A percentile compares a stretch with the other conserved stretches of the same genome.
These are phyloP conservation scores for Caerostris extrusa DNA, from an alignment of 1,140 invertebrate genomes.

Conservation along the genomic window DNA sequence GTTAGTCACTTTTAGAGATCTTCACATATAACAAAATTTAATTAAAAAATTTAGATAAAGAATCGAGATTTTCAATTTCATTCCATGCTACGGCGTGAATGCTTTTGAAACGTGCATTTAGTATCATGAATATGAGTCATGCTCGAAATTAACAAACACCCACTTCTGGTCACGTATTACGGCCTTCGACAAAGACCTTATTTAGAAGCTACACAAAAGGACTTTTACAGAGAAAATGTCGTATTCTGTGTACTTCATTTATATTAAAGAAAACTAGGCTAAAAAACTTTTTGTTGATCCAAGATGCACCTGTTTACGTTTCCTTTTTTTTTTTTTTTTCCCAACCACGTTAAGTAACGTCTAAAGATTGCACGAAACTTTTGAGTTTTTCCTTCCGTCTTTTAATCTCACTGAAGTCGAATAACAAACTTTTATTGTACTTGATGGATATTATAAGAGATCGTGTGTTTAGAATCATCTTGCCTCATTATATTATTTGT, in stretches of 20 bases:
- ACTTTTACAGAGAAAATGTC: constrained; percentile 29
- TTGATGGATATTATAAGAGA: not conserved
- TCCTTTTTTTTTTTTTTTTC: not conserved
- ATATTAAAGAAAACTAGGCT: constrained; percentile 13
- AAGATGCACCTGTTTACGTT: constrained; percentile 2
- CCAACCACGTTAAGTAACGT: not conserved
- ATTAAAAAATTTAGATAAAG: not conserved
- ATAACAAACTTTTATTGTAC: not conserved
- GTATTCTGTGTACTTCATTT: constrained; percentile 18
- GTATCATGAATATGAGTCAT: constrained; percentile 19
- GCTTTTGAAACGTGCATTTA: not conserved
- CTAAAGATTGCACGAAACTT: not conserved
- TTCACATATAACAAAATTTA: not conserved
- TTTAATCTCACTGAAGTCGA: not conserved
- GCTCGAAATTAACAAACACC: constrained; percentile 45
- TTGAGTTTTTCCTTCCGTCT: not conserved
- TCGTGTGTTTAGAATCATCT: not conserved
- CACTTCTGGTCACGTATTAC: constrained; percentile 47
- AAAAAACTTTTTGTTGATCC: constrained; percentile 19
- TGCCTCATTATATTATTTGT: not conserved
- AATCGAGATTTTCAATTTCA: not conserved
- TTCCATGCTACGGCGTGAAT: constrained; percentile 13
- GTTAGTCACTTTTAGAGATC: not conserved
- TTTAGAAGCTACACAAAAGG: constrained; percentile 47
- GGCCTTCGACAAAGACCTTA: constrained; percentile 45